Conservation (phyloP, 30 jellyfish, hydroid and myxozoan species). For the Sanderia malayensis region DNA sequence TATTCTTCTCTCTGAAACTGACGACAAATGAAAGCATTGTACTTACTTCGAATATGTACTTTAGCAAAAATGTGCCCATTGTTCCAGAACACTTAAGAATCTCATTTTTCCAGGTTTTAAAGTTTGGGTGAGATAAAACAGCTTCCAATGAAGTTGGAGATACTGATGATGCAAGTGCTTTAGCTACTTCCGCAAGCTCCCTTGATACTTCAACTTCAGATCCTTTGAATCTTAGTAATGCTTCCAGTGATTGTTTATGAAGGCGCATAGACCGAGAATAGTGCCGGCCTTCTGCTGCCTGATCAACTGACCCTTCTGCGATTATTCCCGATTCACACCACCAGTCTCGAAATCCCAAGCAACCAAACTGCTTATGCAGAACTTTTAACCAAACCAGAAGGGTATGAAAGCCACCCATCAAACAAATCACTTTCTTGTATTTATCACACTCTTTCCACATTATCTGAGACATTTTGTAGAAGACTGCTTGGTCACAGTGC, state of each 20-base stretch:
- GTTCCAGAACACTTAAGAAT: neutral
- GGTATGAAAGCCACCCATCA: conserved; percentile 9
- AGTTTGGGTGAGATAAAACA: neutral
- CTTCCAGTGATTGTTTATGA: neutral
- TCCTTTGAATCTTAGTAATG: neutral
- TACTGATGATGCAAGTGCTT: conserved; percentile 6
- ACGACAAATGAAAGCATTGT: neutral
- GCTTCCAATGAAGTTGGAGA: neutral
- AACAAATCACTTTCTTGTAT: neutral
- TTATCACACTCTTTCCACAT: neutral
- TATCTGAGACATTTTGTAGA: neutral
- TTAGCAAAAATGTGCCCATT: conserved; percentile 6
- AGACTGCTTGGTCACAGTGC: neutral
- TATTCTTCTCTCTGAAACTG: neutral
- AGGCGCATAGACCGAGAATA: neutral
- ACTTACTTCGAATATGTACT: neutral
- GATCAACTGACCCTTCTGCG: conserved; percentile 3
- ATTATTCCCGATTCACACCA: neutral
- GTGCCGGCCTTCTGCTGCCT: conserved; percentile 5
- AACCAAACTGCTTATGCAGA: neutral
- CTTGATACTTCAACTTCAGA: neutral
- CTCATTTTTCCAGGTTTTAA: neutral
- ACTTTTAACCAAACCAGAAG: neutral
- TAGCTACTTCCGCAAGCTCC: neutral
- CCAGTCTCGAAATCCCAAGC: neutral